Conservation (phyloP, 2,113 vertebrate species). For the Glaucidium brasilianum region DNA sequence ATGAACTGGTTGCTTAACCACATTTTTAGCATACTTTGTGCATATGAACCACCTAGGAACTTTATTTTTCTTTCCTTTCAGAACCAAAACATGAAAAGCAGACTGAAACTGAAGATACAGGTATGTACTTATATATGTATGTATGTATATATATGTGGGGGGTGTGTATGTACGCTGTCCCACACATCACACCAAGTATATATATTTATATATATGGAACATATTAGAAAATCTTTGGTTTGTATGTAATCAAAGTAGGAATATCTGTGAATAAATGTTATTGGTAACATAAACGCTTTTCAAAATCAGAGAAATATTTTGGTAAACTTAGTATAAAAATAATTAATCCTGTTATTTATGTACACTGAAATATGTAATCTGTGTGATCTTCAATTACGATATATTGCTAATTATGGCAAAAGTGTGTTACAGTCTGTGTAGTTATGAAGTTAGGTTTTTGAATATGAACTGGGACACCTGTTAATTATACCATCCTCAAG, state of each 20-base stretch:
- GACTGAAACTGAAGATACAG: background rate
- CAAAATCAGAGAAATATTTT: background rate
- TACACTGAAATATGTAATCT: background rate
- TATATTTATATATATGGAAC: background rate
- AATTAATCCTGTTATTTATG: background rate
- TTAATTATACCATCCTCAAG: background rate
- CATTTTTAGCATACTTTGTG: background rate
- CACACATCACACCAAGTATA: background rate
- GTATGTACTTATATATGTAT: background rate
- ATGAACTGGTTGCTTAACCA: background rate
- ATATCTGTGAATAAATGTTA: background rate
- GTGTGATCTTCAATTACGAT: background rate
- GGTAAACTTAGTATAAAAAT: background rate
- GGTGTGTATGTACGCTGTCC: background rate
- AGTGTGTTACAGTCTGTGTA: background rate
- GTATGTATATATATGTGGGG: background rate
- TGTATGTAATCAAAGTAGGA: background rate
- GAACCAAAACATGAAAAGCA: slow-evolving; percentile 8
- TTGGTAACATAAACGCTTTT: background rate
- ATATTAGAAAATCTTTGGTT: background rate
- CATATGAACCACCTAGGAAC: background rate
- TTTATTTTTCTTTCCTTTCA: background rate
- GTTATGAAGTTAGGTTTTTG: background rate
- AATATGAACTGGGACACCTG: background rate
- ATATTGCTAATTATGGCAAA: background rate